Conservation (phyloP, 2,113 vertebrate species). For the Mustela nigripes region DNA sequence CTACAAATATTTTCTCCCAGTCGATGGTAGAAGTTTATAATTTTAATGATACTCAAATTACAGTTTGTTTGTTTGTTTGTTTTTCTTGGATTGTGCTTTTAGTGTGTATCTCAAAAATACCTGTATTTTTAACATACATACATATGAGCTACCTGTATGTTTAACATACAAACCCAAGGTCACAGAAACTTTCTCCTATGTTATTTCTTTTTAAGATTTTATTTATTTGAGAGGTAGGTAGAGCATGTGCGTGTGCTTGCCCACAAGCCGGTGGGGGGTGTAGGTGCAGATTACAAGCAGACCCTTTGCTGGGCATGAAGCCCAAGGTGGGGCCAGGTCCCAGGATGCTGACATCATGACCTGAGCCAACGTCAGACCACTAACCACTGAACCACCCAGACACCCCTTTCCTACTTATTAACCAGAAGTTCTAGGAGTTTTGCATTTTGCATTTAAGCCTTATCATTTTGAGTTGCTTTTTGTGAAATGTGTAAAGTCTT, state of each 20-base stretch:
- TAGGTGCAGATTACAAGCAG: neutral
- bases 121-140: too few species aligned
- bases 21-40: neutral
- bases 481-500: neutral
- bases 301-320: neutral
- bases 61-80: neutral
- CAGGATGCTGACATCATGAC: neutral
- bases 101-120: neutral
- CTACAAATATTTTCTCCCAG: neutral
- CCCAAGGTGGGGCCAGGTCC: neutral
- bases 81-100: neutral
- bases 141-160: too few species aligned
- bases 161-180: neutral
- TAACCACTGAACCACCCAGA: neutral
- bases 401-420: neutral
- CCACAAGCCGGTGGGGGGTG: rapidly evolving
- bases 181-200: neutral
- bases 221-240: neutral
- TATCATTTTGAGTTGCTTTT: slow-evolving; percentile 29
- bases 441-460: neutral
- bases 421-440: neutral
- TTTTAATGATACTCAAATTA: neutral
- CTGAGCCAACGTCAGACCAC: neutral
- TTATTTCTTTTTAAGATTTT: neutral
- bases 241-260: neutral